These are phyloP conservation scores for Montifringilla adamsi DNA, from an alignment of 2,113 vertebrate genomes.

Conservation along the genomic window DNA sequence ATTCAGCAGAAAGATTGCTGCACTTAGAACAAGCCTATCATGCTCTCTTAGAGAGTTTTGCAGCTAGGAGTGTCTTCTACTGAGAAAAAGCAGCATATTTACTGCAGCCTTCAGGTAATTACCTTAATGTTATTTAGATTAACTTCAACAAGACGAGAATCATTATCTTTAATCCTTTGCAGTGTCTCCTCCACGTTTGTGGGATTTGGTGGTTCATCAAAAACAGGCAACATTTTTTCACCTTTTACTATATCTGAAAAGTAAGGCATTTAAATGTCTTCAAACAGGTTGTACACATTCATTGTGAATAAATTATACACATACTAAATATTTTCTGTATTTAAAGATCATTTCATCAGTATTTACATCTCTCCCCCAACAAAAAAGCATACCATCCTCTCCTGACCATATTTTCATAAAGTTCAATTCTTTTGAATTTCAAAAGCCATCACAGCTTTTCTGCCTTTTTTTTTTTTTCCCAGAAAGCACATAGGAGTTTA, in stretches of 20 bases:
- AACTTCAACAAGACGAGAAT: constrained; percentile 85
- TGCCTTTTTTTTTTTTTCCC: background rate
- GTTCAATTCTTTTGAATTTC: background rate
- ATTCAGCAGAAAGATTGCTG: background rate
- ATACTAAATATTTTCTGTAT: background rate
- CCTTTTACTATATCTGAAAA: constrained; percentile 91
- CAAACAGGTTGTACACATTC: background rate
- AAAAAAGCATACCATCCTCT: background rate
- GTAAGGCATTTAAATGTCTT: background rate
- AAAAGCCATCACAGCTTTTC: background rate
- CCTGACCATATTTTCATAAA: background rate
- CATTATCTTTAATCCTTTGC: constrained; percentile 88
- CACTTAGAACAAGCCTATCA: background rate
- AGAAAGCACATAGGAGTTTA: background rate
- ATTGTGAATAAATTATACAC: background rate
- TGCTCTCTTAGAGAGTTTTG: background rate
- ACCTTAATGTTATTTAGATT: constrained; percentile 99
- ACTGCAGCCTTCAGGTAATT: background rate
- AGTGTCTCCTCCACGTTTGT: constrained; percentile 95
- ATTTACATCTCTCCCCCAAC: background rate
- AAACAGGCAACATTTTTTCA: constrained; percentile 90
- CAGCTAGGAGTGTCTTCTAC: background rate
- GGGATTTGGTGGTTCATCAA: constrained; percentile 96
- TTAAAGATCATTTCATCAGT: background rate
- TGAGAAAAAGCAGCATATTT: background rate